phyloP scores from a whole-genome alignment of 37 sponge, comb jelly and placozoan species.

The Ianthella basta region DNA sequence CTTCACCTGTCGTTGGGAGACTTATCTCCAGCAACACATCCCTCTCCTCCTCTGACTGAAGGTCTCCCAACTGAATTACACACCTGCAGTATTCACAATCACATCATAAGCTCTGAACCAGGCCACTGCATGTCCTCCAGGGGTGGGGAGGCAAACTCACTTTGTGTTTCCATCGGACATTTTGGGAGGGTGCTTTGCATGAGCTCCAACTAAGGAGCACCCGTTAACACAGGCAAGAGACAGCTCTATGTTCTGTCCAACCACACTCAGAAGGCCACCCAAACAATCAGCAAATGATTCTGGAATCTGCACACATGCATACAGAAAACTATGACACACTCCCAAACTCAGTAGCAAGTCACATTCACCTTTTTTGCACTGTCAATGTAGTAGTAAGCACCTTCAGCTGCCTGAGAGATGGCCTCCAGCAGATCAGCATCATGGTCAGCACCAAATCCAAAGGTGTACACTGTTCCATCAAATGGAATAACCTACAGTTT shows the following conservation, averaged over 20 bases:
- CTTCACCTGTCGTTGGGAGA: constrained; percentile 51
- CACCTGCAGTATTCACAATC: constrained; percentile 34
- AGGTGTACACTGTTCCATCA: constrained; percentile 89
- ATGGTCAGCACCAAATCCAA: constrained; percentile 92
- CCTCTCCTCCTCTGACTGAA: constrained; percentile 91
- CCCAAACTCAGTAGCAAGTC: too few relatives aligned
- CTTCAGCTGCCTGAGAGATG: constrained; percentile 77
- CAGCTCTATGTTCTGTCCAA: constrained; percentile 89
- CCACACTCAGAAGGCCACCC: constrained; percentile 86
- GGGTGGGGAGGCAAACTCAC: too few relatives aligned
- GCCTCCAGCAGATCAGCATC: constrained; percentile 75
- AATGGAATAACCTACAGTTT: constrained; percentile 36
- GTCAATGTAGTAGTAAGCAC: constrained; percentile 93
- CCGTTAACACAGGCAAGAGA: constrained; percentile 55
- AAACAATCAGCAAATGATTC: constrained; percentile 96
- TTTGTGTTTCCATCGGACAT: constrained; percentile 61
- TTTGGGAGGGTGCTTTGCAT: constrained; percentile 61
- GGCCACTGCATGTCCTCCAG: too few relatives aligned
- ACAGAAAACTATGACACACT: too few relatives aligned
- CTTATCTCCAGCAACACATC: constrained; percentile 79
- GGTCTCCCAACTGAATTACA: constrained; percentile 79
- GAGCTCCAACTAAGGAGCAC: constrained; percentile 53
- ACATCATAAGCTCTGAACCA: too few relatives aligned
- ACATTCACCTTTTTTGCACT: constrained; percentile 77
- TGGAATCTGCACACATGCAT: constrained; percentile 59